phyloP scores from a whole-genome alignment of 2,888 invertebrate species.

The Heliconius charithonia region DNA sequence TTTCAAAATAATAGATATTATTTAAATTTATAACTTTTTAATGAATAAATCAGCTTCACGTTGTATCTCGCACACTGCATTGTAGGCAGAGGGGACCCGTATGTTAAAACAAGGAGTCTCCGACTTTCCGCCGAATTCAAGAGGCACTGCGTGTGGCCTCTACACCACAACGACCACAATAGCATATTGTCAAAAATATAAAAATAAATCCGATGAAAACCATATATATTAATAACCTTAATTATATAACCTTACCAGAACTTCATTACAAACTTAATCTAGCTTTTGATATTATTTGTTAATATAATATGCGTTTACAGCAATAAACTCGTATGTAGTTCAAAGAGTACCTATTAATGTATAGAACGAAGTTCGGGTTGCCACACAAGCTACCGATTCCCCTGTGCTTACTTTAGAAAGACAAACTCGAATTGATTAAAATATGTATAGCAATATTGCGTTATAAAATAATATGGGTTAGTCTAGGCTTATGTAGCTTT shows the following conservation, averaged over 20 bases:
- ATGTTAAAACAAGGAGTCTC: too few species aligned
- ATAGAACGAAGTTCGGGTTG: background rate
- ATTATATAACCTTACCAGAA: background rate
- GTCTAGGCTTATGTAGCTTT: background rate
- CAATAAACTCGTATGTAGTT: background rate
- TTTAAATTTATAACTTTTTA: too few species aligned
- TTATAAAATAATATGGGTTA: background rate
- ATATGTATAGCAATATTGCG: background rate
- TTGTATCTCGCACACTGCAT: too few species aligned
- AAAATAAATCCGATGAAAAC: too few species aligned
- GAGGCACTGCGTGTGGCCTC: too few species aligned
- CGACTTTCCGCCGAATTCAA: too few species aligned
- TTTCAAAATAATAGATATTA: too few species aligned
- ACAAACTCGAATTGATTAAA: constrained; percentile 13
- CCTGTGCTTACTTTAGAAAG: constrained; percentile 16
- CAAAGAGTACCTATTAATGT: constrained; percentile 7
- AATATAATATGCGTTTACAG: background rate
- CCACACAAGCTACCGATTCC: background rate
- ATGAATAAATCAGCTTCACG: too few species aligned
- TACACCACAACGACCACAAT: too few species aligned
- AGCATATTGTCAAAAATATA: background rate
- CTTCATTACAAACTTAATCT: background rate
- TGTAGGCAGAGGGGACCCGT: too few species aligned
- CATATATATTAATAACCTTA: too few species aligned
- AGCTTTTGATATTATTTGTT: background rate